Evolutionary conservation across 2,888 invertebrate genomes (phyloP).

Genomic region (Drosophila subsilvestris): DNA sequence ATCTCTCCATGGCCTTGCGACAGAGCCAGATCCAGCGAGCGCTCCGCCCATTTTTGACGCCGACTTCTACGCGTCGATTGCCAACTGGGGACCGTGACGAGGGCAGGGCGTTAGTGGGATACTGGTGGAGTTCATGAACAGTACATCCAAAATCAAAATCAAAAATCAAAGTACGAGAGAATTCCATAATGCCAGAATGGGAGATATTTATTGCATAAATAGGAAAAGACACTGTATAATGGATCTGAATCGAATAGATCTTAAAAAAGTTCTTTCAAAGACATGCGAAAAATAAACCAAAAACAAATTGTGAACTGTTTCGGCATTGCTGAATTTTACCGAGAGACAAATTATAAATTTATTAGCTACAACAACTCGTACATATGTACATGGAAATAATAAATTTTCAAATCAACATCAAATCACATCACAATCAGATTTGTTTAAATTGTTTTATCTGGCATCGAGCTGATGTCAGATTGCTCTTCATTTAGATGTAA

Average conservation of each 20-base stretch:
- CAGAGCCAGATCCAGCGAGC: slow-evolving; percentile 1
- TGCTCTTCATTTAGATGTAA: not conserved
- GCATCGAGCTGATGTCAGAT: not conserved
- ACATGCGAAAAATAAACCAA: too few species aligned
- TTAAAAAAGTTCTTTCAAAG: too few species aligned
- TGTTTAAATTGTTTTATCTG: not conserved
- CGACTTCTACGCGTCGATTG: slow-evolving; percentile 51
- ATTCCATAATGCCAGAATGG: slow-evolving; percentile 5
- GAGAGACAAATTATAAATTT: not conserved
- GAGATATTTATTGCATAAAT: slow-evolving; percentile 2
- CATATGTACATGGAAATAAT: not conserved
- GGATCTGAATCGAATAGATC: too few species aligned
- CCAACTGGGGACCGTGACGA: slow-evolving; percentile 37
- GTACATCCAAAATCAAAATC: slow-evolving; percentile 59
- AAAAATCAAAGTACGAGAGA: slow-evolving; percentile 37
- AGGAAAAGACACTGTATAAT: too few species aligned
- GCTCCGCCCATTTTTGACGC: slow-evolving; percentile 76
- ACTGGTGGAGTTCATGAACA: slow-evolving; percentile 60
- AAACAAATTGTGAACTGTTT: too few species aligned
- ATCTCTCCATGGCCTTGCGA: not conserved
- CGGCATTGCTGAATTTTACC: too few species aligned
- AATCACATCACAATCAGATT: not conserved
- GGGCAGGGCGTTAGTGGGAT: slow-evolving; percentile 19
- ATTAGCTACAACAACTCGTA: too few species aligned
- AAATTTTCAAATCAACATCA: not conserved